phyloP scores from a whole-genome alignment of 2,888 invertebrate genomes.

The Laspeyria flexula region DNA sequence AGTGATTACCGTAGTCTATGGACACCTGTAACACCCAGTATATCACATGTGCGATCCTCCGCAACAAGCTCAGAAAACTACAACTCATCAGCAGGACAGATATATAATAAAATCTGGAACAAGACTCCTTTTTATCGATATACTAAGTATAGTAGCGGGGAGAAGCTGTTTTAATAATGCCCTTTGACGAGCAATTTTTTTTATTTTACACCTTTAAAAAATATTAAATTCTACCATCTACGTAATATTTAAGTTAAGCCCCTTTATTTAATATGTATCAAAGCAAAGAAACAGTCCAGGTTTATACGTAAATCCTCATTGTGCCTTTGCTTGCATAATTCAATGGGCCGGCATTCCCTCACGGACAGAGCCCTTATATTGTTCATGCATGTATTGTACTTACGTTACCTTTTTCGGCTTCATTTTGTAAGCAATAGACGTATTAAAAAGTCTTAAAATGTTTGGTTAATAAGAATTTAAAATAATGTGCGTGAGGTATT shows the following conservation, averaged over 20 bases:
- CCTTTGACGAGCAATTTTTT: not conserved
- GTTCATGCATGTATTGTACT: conserved; percentile 48
- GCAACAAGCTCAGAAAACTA: too few relatives aligned
- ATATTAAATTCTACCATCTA: not conserved
- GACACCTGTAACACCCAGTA: too few relatives aligned
- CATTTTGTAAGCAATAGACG: conserved; percentile 40
- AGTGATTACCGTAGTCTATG: too few relatives aligned
- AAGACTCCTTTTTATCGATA: not conserved
- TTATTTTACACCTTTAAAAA: not conserved
- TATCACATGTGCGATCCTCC: too few relatives aligned
- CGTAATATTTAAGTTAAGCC: conserved; percentile 7
- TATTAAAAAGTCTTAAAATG: conserved; percentile 26
- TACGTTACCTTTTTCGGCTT: conserved; percentile 43
- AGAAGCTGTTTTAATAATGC: too few relatives aligned
- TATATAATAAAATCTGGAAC: not conserved
- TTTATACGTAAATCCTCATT: conserved; percentile 45
- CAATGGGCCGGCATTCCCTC: conserved; percentile 57
- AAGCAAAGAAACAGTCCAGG: conserved; percentile 32
- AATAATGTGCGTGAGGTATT: conserved; percentile 1
- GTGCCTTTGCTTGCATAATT: conserved; percentile 58
- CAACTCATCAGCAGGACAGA: not conserved
- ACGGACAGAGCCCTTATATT: conserved; percentile 48
- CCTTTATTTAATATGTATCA: conserved; percentile 28
- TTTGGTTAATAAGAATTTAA: conserved; percentile 16
- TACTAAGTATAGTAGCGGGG: too few relatives aligned